These are phyloP conservation scores for Wasmannia auropunctata DNA, from an alignment of 1,140 invertebrate species.

Conservation along the genomic window DNA sequence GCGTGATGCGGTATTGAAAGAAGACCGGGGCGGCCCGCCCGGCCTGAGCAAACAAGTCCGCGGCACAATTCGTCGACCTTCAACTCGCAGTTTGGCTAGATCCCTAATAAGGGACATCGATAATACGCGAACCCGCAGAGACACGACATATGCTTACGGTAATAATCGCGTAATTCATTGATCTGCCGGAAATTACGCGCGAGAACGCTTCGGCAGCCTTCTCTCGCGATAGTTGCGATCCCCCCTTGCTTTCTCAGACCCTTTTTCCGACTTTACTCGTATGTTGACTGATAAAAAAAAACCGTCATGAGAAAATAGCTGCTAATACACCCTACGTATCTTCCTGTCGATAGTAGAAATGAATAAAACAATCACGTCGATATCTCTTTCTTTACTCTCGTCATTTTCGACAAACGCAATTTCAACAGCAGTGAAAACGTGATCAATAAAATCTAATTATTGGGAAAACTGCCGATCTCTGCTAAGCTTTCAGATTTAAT, in stretches of 20 bases:
- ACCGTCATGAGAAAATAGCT: background rate
- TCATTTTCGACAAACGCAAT: background rate
- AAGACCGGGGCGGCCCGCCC: slow-evolving; percentile 55
- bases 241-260: background rate
- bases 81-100: slow-evolving; percentile 3
- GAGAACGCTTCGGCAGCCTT: background rate
- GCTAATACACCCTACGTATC: background rate
- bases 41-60: slow-evolving; percentile 66
- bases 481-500: slow-evolving; percentile 10
- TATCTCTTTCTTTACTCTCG: background rate
- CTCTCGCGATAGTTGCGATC: background rate
- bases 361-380: background rate
- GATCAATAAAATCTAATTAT: slow-evolving; percentile 58
- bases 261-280: background rate
- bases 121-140: slow-evolving; percentile 41
- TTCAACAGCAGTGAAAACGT: background rate
- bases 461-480: background rate
- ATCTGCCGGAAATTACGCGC: slow-evolving; percentile 7
- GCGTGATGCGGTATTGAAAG: slow-evolving; percentile 66
- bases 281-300: background rate
- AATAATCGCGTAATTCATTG: slow-evolving; percentile 63
- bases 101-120: slow-evolving; percentile 20
- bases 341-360: background rate
- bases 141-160: slow-evolving; percentile 60
- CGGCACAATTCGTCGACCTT: slow-evolving; percentile 51